phyloP scores from a whole-genome alignment of 2,113 vertebrate genomes.

The Corythaixoides concolor region DNA sequence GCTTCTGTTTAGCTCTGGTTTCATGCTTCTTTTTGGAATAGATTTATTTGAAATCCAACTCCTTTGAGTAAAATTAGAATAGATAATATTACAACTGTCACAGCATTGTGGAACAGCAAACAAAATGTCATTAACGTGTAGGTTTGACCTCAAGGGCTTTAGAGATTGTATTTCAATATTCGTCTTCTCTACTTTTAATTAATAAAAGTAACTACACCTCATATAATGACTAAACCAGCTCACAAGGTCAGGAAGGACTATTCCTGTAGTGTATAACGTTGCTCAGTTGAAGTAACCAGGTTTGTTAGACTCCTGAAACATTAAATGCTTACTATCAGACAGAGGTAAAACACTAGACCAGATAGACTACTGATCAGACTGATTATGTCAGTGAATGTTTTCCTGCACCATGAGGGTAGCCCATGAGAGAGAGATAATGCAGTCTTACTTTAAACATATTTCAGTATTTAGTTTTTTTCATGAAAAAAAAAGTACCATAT shows the following conservation, averaged over 20 bases:
- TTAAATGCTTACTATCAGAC: neutral
- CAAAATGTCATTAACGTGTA: neutral
- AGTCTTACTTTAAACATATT: neutral
- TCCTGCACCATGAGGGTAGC: neutral
- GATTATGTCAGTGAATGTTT: neutral
- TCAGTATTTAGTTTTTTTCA: neutral
- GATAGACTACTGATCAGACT: neutral
- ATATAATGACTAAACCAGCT: neutral
- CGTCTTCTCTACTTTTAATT: conserved; percentile 11
- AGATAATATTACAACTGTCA: conserved; percentile 2
- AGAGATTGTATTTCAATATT: conserved; percentile 15
- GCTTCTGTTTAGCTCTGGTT: neutral
- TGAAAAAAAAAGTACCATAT: neutral
- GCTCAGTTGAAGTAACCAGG: neutral
- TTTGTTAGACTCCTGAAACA: neutral
- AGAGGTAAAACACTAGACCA: neutral
- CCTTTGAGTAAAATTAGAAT: conserved; percentile 9
- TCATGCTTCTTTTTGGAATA: conserved; percentile 13
- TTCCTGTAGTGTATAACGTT: neutral
- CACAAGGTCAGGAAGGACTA: neutral
- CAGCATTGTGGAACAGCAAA: neutral
- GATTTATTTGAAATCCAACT: conserved; percentile 27
- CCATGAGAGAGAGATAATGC: neutral
- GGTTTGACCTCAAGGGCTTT: conserved; percentile 21
- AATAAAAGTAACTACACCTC: neutral